A percentile compares a stretch with the other conserved stretches of the same genome.
Evolutionary conservation across 2,797 vertebrate species (phyloP).

Genomic region (Ataeniobius toweri): DNA sequence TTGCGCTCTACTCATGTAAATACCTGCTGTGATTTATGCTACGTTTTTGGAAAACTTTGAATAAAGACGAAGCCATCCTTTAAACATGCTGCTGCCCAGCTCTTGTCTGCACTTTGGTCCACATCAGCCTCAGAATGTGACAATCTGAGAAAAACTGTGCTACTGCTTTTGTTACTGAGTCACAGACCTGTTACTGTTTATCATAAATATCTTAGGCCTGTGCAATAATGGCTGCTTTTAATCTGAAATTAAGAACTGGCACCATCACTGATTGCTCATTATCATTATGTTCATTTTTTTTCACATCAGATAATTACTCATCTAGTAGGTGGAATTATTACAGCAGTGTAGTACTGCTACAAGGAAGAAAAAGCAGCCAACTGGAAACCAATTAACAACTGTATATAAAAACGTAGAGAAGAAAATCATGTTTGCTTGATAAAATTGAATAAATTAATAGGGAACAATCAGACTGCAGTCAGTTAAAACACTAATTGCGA

Average conservation of each 20-base stretch:
- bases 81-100: too few species aligned
- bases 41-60: too few species aligned
- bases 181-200: neutral
- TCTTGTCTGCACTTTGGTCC: too few species aligned
- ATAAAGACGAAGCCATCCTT: too few species aligned
- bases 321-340: neutral
- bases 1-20: too few species aligned
- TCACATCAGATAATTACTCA: slow-evolving; percentile 10
- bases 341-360: neutral
- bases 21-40: too few species aligned
- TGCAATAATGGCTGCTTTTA: neutral
- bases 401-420: neutral
- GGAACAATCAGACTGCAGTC: slow-evolving; percentile 2
- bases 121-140: too few species aligned
- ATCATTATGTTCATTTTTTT: slow-evolving; percentile 11
- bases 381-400: slow-evolving; percentile 7
- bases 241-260: neutral
- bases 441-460: slow-evolving; percentile 6
- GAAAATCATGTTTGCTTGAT: slow-evolving; percentile 2
- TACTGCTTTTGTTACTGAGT: neutral
- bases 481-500: slow-evolving; percentile 2
- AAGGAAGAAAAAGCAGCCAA: neutral
- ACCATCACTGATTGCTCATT: slow-evolving; percentile 11
- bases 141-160: too few species aligned
- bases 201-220: neutral